phyloP scores from a whole-genome alignment of 2,888 invertebrate genomes.

The Euphydryas editha region DNA sequence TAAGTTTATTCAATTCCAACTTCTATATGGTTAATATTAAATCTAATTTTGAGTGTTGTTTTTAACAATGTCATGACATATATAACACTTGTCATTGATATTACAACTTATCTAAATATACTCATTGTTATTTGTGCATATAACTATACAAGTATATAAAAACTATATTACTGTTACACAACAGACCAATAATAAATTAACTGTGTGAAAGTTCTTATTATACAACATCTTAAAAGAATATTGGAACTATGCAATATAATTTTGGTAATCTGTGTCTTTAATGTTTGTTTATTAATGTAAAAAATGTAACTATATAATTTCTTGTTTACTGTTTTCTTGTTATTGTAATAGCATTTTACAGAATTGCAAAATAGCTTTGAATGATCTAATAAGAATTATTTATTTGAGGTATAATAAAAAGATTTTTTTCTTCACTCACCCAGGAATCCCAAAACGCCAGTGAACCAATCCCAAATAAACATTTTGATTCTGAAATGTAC shows the following conservation, averaged over 20 bases:
- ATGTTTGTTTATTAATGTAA: not conserved
- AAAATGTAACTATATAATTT: not conserved
- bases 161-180: not conserved
- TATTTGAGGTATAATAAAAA: not conserved
- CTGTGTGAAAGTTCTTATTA: constrained; percentile 3
- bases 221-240: not conserved
- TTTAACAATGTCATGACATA: constrained; percentile 1
- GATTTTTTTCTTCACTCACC: constrained; percentile 84
- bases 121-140: not conserved
- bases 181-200: constrained; percentile 2
- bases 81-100: constrained; percentile 20
- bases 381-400: not conserved
- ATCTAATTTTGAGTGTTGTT: not conserved
- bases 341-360: not conserved
- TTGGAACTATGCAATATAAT: not conserved
- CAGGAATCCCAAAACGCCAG: constrained; percentile 96
- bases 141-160: not conserved
- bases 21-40: not conserved
- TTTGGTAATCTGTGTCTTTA: not conserved
- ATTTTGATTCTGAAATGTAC: constrained; percentile 83
- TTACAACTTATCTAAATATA: constrained; percentile 8
- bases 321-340: not conserved
- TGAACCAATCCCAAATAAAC: constrained; percentile 98
- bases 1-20: no score
- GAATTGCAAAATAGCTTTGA: not conserved